A percentile compares a stretch with the other conserved stretches of the same genome.
Conservation (phyloP, 2,113 vertebrate species). For the Tiliqua scincoides region DNA sequence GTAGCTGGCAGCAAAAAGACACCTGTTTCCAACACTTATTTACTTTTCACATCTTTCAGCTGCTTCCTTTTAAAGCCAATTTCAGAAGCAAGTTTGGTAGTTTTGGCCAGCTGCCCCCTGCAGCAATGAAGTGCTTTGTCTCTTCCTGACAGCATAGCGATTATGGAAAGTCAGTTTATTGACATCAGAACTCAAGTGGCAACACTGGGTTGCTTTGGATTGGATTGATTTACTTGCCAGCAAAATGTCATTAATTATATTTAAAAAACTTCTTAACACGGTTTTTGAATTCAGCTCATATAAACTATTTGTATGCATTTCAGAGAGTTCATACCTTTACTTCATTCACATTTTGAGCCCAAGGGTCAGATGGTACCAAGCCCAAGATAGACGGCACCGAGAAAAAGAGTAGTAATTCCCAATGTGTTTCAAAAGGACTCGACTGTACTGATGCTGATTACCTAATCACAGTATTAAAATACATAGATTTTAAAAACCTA, state of each 20-base stretch:
- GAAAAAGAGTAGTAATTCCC: neutral
- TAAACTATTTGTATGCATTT: neutral
- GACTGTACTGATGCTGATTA: neutral
- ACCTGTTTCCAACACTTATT: neutral
- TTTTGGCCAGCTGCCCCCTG: neutral
- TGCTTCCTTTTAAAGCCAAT: neutral
- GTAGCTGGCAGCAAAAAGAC: neutral
- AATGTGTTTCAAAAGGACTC: neutral
- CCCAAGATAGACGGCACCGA: neutral
- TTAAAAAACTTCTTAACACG: neutral
- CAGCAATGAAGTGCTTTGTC: neutral
- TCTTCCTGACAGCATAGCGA: neutral
- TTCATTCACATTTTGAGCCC: neutral
- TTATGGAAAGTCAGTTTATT: neutral
- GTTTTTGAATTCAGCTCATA: neutral
- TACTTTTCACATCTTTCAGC: neutral
- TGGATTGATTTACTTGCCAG: slow-evolving; percentile 5
- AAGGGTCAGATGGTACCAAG: too few relatives aligned
- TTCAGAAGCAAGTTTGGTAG: neutral
- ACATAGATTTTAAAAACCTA: neutral
- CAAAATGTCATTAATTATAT: neutral
- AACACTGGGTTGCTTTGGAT: slow-evolving; percentile 1
- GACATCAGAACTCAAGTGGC: neutral
- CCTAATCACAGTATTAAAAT: neutral
- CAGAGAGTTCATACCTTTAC: neutral